phyloP scores from a whole-genome alignment of 1,140 invertebrate species.

The Polyergus mexicanus region DNA sequence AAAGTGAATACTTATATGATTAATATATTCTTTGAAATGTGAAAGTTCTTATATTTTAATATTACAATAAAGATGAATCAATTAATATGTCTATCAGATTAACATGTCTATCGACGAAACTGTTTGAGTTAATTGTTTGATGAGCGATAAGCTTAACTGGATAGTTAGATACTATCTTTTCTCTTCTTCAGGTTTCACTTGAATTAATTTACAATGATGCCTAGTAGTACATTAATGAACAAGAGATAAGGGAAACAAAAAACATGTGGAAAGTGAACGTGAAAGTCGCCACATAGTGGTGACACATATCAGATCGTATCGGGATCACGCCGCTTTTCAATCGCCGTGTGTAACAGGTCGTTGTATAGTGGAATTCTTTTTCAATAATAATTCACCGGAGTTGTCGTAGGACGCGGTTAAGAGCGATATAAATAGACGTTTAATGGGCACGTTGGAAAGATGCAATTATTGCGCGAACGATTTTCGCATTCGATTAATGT shows the following conservation, averaged over 20 bases:
- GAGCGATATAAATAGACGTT: slow-evolving; percentile 80
- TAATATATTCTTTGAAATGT: no score
- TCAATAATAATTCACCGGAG: slow-evolving; percentile 80
- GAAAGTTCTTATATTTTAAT: no score
- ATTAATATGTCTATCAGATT: no score
- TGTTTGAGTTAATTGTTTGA: not conserved
- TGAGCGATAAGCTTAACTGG: not conserved
- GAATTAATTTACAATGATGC: not conserved
- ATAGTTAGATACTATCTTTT: not conserved
- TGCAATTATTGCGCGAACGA: slow-evolving; percentile 71
- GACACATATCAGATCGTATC: slow-evolving; percentile 17
- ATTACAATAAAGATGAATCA: no score
- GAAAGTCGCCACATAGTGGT: slow-evolving; percentile 11
- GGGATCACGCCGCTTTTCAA: slow-evolving; percentile 25
- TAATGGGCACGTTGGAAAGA: slow-evolving; percentile 72
- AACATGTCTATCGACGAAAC: no score
- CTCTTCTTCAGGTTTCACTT: not conserved
- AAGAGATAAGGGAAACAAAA: not conserved
- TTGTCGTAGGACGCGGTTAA: slow-evolving; percentile 78
- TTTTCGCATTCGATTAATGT: slow-evolving; percentile 67
- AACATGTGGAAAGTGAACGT: slow-evolving; percentile 16
- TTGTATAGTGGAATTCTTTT: slow-evolving; percentile 78
- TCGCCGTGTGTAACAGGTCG: slow-evolving; percentile 66
- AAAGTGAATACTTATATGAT: no score
- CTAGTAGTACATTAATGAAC: slow-evolving; percentile 18